Evolutionary conservation across 2,113 vertebrate species (phyloP).

Genomic region (Galbula dea): DNA sequence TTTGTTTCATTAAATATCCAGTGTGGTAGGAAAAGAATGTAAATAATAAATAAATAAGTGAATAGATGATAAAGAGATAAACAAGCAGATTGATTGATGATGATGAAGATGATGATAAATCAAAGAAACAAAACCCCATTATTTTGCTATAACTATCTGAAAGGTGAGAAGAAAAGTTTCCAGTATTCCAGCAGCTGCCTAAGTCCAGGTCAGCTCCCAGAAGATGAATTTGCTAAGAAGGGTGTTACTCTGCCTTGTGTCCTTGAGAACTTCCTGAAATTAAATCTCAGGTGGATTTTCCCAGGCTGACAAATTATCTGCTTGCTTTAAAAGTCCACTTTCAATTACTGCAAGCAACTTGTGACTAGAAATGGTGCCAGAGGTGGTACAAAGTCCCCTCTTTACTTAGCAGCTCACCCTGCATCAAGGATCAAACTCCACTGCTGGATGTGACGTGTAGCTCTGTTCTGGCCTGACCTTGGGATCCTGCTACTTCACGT

Average conservation of each 20-base stretch:
- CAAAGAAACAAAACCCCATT: fast-evolving
- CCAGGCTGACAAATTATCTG: neutral
- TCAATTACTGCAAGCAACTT: neutral
- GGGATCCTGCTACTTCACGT: neutral
- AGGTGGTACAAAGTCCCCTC: neutral
- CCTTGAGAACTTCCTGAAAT: neutral
- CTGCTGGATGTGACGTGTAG: neutral
- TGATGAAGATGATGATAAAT: too few species aligned
- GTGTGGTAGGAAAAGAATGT: neutral
- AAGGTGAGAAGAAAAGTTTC: neutral
- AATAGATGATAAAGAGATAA: too few species aligned
- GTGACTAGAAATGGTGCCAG: neutral
- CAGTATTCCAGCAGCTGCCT: neutral
- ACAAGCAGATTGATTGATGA: too few species aligned
- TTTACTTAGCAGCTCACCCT: neutral
- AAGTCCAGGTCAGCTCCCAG: neutral
- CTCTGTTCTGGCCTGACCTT: neutral
- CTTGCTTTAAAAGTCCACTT: neutral
- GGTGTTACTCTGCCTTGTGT: neutral
- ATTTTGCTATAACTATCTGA: neutral
- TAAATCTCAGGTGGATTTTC: neutral
- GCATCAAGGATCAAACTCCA: neutral
- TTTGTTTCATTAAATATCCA: neutral
- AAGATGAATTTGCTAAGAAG: neutral
- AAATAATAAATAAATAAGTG: neutral